Evolutionary conservation across 2,888 invertebrate genomes (phyloP), one percentile per base, ranked within the genome.

Genomic region (Catocala sponsa): DNA sequence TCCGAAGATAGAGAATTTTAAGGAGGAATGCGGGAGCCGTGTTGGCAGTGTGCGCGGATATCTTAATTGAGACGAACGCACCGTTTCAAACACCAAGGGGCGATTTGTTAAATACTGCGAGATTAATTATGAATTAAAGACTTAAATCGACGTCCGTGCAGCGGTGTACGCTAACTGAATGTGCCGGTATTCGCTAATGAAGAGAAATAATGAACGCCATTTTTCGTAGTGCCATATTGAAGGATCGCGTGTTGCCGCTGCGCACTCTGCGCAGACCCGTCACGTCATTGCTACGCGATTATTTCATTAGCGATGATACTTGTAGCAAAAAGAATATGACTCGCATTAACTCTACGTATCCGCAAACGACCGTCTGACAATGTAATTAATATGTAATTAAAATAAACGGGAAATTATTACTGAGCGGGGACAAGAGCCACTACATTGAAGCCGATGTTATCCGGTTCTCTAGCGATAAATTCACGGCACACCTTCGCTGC

Each of bases 391-490:
- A 61, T 68, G 51, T 73, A 74, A 72, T 65, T 65, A 68, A 75
- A 68, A 55, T 62, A 54, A 72, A 71, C 50, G 44, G 46, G 10
- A 38, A 65, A 66, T 51, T 70, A 74, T 82, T 80, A 89, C 59
- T 86, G 78, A 58, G 95, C 83, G 48, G 95, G 95, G 64, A 96
- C 95, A 53, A 99, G 94, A 51, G 98, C 98, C 84, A 98, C 96
- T 55, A 98, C 96, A 57, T 97, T 98, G 86, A 99, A 99, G 78
- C 97, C 97, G 62, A 98, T 94, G 83, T 98, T 97, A 56, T 97
- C 96, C 0, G 98, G 98, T 88, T 98, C 98, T 60, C 97, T 95
- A 50, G 95, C 96, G 95, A 99, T 98, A 84, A 98, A 99, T 80
- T 96, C 95, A 76, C 96, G 96, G 87, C 98, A 98, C 12, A 98